A percentile compares a stretch with the other conserved stretches of the same genome.
phyloP scores from a whole-genome alignment of 2,797 vertebrate genomes.

The Parotocinclus haroldoi region DNA sequence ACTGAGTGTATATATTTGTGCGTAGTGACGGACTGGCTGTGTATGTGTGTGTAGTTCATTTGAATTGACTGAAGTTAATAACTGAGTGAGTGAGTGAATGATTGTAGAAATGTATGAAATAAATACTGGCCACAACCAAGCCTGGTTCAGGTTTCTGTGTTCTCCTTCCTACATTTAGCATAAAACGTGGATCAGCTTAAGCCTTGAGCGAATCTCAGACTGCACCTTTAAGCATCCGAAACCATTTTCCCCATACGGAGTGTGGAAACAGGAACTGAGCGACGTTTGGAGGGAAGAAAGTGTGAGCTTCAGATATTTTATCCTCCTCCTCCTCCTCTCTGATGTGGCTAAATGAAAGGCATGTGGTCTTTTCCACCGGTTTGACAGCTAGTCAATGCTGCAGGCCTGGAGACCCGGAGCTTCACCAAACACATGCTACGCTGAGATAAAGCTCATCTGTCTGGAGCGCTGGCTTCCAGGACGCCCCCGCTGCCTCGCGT shows the following conservation, averaged over 20 bases:
- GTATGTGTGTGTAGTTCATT: too few relatives aligned
- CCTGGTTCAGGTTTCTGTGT: not conserved
- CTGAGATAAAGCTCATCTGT: slow-evolving; percentile 81
- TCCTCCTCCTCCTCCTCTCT: slow-evolving; percentile 2
- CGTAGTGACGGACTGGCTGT: too few relatives aligned
- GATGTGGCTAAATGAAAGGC: slow-evolving; percentile 27
- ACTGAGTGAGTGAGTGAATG: too few relatives aligned
- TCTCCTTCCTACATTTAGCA: not conserved
- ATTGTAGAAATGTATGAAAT: too few relatives aligned
- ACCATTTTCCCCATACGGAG: not conserved
- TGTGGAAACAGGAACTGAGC: slow-evolving; percentile 1
- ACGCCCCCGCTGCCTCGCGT: slow-evolving; percentile 51
- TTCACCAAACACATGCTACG: slow-evolving; percentile 70
- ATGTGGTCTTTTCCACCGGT: slow-evolving; percentile 37
- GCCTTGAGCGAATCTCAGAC: not conserved
- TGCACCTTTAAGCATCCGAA: not conserved
- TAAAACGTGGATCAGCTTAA: not conserved
- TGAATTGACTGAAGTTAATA: too few relatives aligned
- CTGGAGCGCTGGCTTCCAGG: slow-evolving; percentile 68
- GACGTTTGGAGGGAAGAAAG: not conserved
- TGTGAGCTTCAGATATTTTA: not conserved
- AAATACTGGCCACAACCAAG: not conserved
- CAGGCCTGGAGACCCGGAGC: slow-evolving; percentile 74
- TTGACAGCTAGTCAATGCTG: slow-evolving; percentile 79
- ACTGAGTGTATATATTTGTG: too few relatives aligned